Percentiles rank a stretch among this genome's conserved stretches.
Evolutionary conservation across 1,140 invertebrate genomes (phyloP).

Genomic region (Nephotettix cincticeps): DNA sequence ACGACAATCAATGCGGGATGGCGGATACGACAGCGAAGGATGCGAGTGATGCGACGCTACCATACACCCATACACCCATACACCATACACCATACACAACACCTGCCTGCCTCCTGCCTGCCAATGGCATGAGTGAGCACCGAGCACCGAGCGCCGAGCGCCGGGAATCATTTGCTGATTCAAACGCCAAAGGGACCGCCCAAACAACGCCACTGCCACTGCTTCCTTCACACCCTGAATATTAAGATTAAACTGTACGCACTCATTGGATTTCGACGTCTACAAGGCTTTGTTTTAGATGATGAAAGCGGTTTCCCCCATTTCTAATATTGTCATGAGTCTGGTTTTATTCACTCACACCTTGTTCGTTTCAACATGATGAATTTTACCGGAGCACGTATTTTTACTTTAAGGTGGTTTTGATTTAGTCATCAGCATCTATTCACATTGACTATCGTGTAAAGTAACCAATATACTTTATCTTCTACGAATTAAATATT

Average conservation of each 20-base stretch:
- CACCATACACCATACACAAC: background rate
- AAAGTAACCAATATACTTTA: too few species aligned
- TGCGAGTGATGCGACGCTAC: background rate
- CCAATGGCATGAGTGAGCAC: background rate
- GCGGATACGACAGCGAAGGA: too few species aligned
- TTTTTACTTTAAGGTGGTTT: too few species aligned
- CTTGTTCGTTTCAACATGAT: too few species aligned
- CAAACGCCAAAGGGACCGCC: conserved; percentile 4
- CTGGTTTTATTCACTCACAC: too few species aligned
- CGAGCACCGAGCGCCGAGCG: background rate
- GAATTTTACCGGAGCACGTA: too few species aligned
- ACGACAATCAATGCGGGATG: too few species aligned
- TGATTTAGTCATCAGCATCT: too few species aligned
- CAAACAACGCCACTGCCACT: background rate
- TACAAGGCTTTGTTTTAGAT: background rate
- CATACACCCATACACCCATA: background rate
- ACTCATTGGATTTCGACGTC: background rate
- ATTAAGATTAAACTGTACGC: background rate
- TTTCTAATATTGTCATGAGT: too few species aligned
- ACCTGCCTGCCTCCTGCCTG: background rate
- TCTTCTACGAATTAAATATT: too few species aligned
- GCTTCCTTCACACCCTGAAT: background rate
- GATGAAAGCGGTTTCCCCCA: conserved; percentile 1
- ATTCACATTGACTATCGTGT: too few species aligned
- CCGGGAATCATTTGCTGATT: background rate